Evolutionary conservation across 2,797 vertebrate species (phyloP).

Genomic region (Oceanodroma leucorhoa): DNA sequence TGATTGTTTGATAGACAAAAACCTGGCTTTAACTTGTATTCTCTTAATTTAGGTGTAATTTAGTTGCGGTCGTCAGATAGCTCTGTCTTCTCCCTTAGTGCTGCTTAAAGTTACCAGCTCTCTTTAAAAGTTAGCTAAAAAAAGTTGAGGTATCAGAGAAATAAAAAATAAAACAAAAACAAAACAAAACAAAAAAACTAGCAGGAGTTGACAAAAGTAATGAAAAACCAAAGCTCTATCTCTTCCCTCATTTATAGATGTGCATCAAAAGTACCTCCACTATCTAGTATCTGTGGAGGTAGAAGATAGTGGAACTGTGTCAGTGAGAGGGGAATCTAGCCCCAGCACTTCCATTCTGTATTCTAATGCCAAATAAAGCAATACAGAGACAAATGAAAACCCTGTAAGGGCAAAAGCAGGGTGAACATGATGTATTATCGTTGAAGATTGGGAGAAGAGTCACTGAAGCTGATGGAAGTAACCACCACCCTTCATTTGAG

Average conservation of each 20-base stretch:
- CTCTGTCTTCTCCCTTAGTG: neutral
- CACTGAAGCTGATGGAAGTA: conserved; percentile 24
- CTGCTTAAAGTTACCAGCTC: neutral
- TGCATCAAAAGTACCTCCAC: neutral
- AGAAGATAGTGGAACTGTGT: neutral
- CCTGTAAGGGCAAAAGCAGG: neutral
- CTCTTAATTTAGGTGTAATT: neutral
- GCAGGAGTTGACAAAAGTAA: neutral
- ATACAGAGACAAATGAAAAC: conserved; percentile 8
- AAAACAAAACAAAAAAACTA: neutral
- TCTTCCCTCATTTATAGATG: neutral
- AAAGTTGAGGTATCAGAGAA: neutral
- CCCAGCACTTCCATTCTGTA: neutral
- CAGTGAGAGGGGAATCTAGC: neutral
- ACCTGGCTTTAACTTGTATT: neutral
- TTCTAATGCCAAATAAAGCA: conserved; percentile 41
- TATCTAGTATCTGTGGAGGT: neutral
- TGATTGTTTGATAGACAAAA: conserved; percentile 33
- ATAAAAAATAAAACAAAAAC: neutral
- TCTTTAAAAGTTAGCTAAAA: neutral
- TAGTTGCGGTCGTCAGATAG: neutral
- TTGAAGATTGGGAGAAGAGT: neutral
- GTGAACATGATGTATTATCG: neutral
- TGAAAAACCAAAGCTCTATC: neutral
- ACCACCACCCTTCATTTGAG: conserved; percentile 9